A percentile compares a stretch with the other conserved stretches of the same genome.
These are phyloP conservation scores for Sebastolobus altivelis DNA, from an alignment of 2,797 vertebrate species.

Conservation along the genomic window DNA sequence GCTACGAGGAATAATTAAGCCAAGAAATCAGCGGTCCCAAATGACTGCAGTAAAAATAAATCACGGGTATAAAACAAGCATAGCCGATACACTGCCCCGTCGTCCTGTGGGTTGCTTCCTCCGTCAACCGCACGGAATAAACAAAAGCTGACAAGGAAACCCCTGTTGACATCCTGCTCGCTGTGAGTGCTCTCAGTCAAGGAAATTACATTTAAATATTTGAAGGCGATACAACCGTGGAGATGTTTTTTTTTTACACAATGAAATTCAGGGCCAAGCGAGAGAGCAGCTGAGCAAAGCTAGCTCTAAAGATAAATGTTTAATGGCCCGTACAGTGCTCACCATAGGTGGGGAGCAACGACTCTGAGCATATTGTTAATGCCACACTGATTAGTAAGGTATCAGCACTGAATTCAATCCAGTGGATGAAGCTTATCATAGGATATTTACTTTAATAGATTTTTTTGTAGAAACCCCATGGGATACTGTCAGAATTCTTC, in stretches of 20 bases:
- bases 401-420: neutral
- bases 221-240: constrained; percentile 41
- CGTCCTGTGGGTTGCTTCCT: constrained; percentile 27
- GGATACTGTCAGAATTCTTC: neutral
- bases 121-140: constrained; percentile 40
- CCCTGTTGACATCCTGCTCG: constrained; percentile 42
- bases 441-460: neutral
- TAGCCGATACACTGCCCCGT: constrained; percentile 26
- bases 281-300: constrained; percentile 37
- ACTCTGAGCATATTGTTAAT: constrained; percentile 15
- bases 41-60: constrained; percentile 47
- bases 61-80: constrained; percentile 25
- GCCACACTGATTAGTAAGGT: constrained; percentile 1
- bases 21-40: constrained; percentile 30
- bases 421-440: neutral
- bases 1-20: constrained; percentile 47
- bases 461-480: neutral
- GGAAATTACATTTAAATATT: constrained; percentile 63
- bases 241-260: constrained; percentile 6
- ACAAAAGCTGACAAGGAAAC: constrained; percentile 58
- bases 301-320: constrained; percentile 46
- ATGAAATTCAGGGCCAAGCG: constrained; percentile 14
- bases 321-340: constrained; percentile 47
- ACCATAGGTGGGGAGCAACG: constrained; percentile 23
- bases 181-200: constrained; percentile 54